Evolutionary conservation across 2,888 invertebrate species (phyloP).

Genomic region (Amphipoea lucens): DNA sequence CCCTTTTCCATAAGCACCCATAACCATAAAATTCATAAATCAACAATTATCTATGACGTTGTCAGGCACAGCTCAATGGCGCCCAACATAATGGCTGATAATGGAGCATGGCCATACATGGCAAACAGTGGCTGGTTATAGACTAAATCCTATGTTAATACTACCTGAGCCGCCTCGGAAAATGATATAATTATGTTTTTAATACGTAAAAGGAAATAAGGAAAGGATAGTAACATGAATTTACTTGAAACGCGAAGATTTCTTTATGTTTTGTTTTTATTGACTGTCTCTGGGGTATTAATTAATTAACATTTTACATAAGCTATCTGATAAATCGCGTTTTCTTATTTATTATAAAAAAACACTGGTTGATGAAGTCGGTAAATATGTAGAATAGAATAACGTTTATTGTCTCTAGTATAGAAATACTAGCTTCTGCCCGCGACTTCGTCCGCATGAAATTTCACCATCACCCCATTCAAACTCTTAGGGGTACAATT

Average conservation of each 20-base stretch:
- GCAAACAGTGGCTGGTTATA: slow-evolving; percentile 44
- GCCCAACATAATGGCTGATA: slow-evolving; percentile 53
- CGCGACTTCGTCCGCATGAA: no score
- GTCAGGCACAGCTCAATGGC: slow-evolving; percentile 32
- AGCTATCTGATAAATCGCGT: slow-evolving; percentile 6
- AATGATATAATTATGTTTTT: slow-evolving; percentile 59
- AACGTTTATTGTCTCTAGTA: no score
- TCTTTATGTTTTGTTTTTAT: slow-evolving; percentile 23
- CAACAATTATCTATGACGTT: slow-evolving; percentile 25
- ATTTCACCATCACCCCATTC: no score
- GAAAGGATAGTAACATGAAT: slow-evolving; percentile 44
- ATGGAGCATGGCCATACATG: slow-evolving; percentile 48
- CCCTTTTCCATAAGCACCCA: no score
- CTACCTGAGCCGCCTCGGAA: slow-evolving; percentile 20
- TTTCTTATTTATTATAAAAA: slow-evolving; percentile 4
- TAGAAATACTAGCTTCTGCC: no score
- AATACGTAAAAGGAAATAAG: slow-evolving; percentile 51
- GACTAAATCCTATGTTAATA: slow-evolving; percentile 65
- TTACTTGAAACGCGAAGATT: slow-evolving; percentile 45
- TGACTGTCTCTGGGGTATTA: neutral
- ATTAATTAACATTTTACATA: slow-evolving; percentile 27
- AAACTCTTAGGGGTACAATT: no score
- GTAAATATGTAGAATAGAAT: no score
- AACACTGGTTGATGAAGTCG: no score
- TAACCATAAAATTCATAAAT: neutral